Conservation (phyloP, 1,140 invertebrate species). For the Helicoverpa armigera region DNA sequence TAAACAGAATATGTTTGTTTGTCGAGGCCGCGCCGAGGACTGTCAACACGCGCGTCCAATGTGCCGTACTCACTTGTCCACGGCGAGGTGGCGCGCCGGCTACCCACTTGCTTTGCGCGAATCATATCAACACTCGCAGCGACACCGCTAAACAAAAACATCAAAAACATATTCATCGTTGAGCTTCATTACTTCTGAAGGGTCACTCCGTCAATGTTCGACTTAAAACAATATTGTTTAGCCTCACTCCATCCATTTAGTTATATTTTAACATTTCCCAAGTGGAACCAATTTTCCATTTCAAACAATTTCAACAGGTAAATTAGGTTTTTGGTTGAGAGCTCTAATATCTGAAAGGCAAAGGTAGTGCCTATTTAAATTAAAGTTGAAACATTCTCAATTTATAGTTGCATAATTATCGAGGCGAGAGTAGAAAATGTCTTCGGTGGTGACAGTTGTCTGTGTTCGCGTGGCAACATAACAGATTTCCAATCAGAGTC, state of each 20-base stretch:
- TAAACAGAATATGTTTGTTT: constrained; percentile 78
- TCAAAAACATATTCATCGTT: constrained; percentile 8
- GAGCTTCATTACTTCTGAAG: constrained; percentile 11
- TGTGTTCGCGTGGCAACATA: constrained; percentile 60
- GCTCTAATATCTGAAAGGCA: constrained; percentile 32
- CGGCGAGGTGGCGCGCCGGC: background rate
- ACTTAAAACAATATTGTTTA: constrained; percentile 15
- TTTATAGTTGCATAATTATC: constrained; percentile 47
- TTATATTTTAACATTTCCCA: constrained; percentile 31
- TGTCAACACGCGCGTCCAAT: constrained; percentile 63
- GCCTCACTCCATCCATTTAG: constrained; percentile 5
- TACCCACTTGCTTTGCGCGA: constrained; percentile 36
- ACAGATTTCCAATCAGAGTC: constrained; percentile 80
- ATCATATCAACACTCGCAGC: constrained; percentile 16
- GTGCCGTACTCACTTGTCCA: constrained; percentile 44
- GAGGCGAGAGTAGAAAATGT: constrained; percentile 12
- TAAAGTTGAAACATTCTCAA: constrained; percentile 40
- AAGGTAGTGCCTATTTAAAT: constrained; percentile 33
- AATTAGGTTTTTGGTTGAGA: constrained; percentile 45
- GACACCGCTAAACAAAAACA: constrained; percentile 22
- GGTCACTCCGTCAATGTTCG: background rate
- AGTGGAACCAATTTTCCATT: constrained; percentile 42
- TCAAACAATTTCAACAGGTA: constrained; percentile 41
- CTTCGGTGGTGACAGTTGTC: constrained; percentile 43
- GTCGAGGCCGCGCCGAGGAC: constrained; percentile 61